Evolutionary conservation across 2,797 vertebrate species (phyloP), one percentile per base, ranked within the genome.

Genomic region (Gobionotothen gibberifrons): DNA sequence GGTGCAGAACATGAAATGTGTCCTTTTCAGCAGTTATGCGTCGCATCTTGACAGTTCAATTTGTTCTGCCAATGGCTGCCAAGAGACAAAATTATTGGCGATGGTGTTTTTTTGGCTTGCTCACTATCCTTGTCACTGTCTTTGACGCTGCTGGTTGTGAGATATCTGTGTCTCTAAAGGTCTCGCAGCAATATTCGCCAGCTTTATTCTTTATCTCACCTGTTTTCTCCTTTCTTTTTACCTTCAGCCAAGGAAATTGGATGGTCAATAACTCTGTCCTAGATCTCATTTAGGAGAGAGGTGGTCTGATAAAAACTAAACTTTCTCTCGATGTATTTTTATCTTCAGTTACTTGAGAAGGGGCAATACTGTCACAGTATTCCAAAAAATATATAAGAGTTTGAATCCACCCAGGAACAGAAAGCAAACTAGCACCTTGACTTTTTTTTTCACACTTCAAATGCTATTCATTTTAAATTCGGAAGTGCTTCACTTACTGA

Each of bases 1-100:
- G 58, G 56, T 83, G 72, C 52, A 74, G 52, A 64, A 74, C 43
- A 55, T 73, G 47, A 80, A 83, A 83, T 43, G 17, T 64, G 71
- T 83, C 72, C 52, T 84, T 76, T 84, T 72, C 78, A 72, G 73
- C 57, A 57, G 58, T 72, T 63, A 54, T 69, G 69, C 81, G 56
- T 71, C 22, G 7, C 56, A 72, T 72, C 60, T 76, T 81, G 78
- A 85, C 84, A 85, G 70, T 79, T 87, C 55, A 79, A 76, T 85
- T 79, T 88, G 72, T 78, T 89, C 68, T 52, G 55, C 15, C 64
- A 82, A 77, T 69, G 69, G 63, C 52, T 74, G 67, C 53, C 62
- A 72, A 72, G 74, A 76, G 53, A 75, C 63, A 40, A 73, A 80
- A 74, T 71, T 76, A 71, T 63, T 39, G 52, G 29, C 1, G 14